Conservation (phyloP, 2,888 invertebrate genomes). For the Lasioglossum figueresi region DNA sequence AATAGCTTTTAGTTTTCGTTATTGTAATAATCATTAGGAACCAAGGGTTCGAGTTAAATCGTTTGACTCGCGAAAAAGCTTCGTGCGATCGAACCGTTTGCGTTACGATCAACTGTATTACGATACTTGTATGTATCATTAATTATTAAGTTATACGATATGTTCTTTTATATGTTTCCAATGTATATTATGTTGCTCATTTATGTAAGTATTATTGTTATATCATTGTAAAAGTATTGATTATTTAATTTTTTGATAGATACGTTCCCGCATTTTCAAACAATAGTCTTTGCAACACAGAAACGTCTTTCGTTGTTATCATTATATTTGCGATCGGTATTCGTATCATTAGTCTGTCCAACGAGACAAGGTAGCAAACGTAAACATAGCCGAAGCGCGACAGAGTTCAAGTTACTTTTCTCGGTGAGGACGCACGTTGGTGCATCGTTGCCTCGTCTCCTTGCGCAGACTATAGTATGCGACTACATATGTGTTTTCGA, state of each 20-base stretch:
- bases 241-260: not conserved
- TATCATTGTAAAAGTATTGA: not conserved
- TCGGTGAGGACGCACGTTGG: not conserved
- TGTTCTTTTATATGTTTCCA: too few species aligned
- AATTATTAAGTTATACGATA: not conserved
- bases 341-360: not conserved
- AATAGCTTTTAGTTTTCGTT: not conserved
- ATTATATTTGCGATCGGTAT: not conserved
- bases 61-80: not conserved
- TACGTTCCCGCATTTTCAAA: not conserved
- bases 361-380: not conserved
- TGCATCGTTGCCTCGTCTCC: not conserved
- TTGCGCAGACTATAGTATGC: not conserved
- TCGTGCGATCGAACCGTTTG: not conserved
- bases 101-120: not conserved
- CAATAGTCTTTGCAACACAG: not conserved
- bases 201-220: slow-evolving; percentile 9
- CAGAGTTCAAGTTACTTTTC: too few species aligned
- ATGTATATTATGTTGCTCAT: not conserved
- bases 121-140: not conserved
- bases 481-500: not conserved
- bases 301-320: not conserved
- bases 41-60: too few species aligned
- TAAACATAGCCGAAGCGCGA: not conserved
- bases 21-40: not conserved